Conservation (phyloP, 2,888 invertebrate species). For the Ethmia dodecea region DNA sequence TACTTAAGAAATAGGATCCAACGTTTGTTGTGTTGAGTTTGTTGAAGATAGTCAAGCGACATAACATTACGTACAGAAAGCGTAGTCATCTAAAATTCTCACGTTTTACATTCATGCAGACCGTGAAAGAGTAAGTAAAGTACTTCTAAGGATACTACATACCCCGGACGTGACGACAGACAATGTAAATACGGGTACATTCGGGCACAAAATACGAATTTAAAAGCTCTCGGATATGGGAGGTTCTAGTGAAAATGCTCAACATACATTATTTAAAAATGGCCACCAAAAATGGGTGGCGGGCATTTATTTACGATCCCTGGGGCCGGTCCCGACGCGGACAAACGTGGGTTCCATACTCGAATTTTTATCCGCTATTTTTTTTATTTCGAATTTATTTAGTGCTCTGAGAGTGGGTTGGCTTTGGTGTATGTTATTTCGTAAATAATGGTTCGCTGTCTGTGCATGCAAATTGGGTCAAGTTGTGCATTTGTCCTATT, state of each 20-base stretch:
- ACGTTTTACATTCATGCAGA: no score
- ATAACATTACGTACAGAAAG: no score
- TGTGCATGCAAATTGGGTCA: slow-evolving; percentile 9
- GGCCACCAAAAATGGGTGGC: slow-evolving; percentile 23
- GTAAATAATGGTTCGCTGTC: slow-evolving; percentile 22
- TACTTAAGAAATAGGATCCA: no score
- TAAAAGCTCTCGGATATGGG: no score
- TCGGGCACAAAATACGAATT: no score
- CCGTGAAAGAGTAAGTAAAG: no score
- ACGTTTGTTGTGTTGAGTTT: no score
- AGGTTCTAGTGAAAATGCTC: slow-evolving; percentile 9
- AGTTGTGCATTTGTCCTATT: background rate
- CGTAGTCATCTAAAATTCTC: no score
- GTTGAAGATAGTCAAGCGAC: no score
- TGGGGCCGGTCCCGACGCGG: slow-evolving; percentile 25
- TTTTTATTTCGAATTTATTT: slow-evolving; percentile 50
- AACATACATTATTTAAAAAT: slow-evolving; percentile 14
- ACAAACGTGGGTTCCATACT: slow-evolving; percentile 36
- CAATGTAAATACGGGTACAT: no score
- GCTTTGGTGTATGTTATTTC: slow-evolving; percentile 22
- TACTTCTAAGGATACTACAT: no score
- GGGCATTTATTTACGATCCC: slow-evolving; percentile 29
- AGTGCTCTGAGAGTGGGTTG: slow-evolving; percentile 34
- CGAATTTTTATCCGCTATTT: slow-evolving; percentile 34
- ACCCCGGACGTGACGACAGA: no score